These are phyloP conservation scores for Tupaia tana DNA, from an alignment of 2,113 vertebrate genomes.

Conservation along the genomic window DNA sequence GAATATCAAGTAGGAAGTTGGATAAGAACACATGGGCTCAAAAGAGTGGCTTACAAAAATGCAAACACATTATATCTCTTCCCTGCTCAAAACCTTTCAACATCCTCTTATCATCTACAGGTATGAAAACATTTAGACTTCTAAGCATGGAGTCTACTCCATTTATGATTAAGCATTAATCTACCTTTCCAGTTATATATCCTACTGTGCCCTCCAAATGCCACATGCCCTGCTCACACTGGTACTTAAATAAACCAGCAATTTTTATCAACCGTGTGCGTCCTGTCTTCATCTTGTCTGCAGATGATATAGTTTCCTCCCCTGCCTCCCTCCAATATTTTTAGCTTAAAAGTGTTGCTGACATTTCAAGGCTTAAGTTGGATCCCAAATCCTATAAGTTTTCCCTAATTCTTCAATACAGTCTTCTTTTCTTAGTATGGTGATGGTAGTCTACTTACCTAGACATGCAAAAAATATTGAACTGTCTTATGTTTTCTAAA, in stretches of 20 bases:
- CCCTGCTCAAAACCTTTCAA: neutral
- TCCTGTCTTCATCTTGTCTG: neutral
- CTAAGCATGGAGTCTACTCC: neutral
- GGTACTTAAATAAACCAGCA: neutral
- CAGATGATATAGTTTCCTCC: neutral
- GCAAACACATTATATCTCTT: neutral
- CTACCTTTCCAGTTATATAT: neutral
- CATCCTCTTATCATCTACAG: neutral
- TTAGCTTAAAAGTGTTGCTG: neutral
- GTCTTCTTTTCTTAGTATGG: neutral
- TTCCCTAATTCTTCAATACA: neutral
- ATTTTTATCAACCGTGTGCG: neutral
- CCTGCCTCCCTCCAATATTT: neutral
- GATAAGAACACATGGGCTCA: neutral
- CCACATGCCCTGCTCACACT: neutral
- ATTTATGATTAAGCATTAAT: neutral
- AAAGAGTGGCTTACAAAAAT: neutral
- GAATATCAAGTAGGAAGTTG: neutral
- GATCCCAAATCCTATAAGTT: neutral
- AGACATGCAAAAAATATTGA: neutral
- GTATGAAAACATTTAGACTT: neutral
- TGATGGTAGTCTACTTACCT: neutral
- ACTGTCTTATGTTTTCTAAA: neutral
- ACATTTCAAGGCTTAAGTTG: neutral
- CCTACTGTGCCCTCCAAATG: neutral